phyloP scores from a whole-genome alignment of 2,113 vertebrate genomes.

The Cavia porcellus region DNA sequence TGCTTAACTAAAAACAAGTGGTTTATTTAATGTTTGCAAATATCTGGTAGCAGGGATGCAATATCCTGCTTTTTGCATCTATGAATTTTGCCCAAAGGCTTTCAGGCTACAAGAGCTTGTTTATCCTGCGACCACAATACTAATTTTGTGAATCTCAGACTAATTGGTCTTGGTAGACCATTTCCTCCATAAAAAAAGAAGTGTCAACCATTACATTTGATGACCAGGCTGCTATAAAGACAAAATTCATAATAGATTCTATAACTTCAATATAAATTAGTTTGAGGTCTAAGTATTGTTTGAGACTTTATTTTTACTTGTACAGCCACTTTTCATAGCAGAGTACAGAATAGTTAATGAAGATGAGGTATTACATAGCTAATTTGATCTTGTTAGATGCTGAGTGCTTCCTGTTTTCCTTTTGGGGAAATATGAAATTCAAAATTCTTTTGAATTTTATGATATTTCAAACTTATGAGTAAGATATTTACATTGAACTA shows the following conservation, averaged over 20 bases:
- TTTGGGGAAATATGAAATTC: too few relatives aligned
- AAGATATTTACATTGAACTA: neutral
- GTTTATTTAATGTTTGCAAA: neutral
- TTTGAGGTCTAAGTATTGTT: neutral
- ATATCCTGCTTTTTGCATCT: neutral
- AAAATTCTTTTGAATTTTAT: neutral
- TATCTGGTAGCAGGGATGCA: neutral
- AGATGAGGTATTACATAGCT: neutral
- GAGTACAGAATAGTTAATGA: neutral
- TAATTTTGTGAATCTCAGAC: neutral
- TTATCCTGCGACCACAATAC: neutral
- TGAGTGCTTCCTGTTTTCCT: neutral
- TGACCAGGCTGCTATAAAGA: neutral
- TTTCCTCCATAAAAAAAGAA: neutral
- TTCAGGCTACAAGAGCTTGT: neutral
- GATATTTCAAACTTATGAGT: neutral
- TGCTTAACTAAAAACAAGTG: neutral
- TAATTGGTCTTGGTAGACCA: neutral
- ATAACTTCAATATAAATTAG: neutral
- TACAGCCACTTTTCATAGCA: neutral
- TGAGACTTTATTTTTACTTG: neutral
- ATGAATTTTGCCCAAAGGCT: neutral
- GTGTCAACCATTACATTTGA: neutral
- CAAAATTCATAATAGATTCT: neutral
- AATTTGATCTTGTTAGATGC: neutral